phyloP scores from a whole-genome alignment of 1,140 invertebrate genomes.

The Drosophila parvula region DNA sequence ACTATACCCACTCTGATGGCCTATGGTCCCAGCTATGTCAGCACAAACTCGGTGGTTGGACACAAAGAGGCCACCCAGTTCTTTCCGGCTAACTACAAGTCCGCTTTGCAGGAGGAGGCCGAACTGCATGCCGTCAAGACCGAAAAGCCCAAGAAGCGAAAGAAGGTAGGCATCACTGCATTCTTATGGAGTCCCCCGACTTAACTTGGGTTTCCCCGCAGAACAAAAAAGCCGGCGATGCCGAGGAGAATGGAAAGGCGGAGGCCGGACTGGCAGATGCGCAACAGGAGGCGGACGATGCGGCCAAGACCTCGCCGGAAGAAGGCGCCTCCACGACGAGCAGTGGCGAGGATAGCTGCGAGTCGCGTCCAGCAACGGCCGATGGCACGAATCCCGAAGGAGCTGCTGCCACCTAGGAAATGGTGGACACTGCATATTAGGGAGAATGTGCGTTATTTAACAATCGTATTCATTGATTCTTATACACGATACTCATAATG shows the following conservation, averaged over 20 bases:
- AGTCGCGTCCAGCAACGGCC: conserved; percentile 70
- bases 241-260: conserved; percentile 42
- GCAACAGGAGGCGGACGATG: conserved; percentile 59
- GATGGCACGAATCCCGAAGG: conserved; percentile 60
- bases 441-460: no score
- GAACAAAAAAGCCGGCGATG: conserved; percentile 69
- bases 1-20: conserved; percentile 84
- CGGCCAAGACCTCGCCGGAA: conserved; percentile 66
- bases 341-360: conserved; percentile 75
- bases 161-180: conserved; percentile 45
- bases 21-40: conserved; percentile 86
- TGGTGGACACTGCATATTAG: no score
- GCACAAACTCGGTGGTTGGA: conserved; percentile 86
- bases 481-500: not conserved
- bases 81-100: conserved; percentile 87
- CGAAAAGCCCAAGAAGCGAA: conserved; percentile 72
- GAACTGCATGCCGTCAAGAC: conserved; percentile 69
- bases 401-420: not conserved
- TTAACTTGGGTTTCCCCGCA: not conserved
- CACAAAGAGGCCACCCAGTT: conserved; percentile 86
- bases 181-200: not conserved
- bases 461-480: not conserved
- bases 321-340: conserved; percentile 72
- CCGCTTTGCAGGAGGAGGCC: conserved; percentile 66
- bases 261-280: conserved; percentile 34